Evolutionary conservation across 1,140 invertebrate genomes (phyloP).

Genomic region (Bombus impatiens): DNA sequence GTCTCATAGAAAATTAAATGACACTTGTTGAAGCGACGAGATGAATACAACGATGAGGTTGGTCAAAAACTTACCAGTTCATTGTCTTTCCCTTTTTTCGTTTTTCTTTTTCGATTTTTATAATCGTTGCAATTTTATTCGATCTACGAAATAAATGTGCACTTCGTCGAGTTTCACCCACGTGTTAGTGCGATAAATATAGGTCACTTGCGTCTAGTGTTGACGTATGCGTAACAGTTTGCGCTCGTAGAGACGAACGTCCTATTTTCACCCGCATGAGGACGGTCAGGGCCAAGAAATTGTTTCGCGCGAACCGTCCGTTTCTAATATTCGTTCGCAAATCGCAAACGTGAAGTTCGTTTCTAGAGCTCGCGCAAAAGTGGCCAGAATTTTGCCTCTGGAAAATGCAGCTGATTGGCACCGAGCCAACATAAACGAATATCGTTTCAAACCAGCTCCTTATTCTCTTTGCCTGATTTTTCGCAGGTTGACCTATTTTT

Average conservation of each 20-base stretch:
- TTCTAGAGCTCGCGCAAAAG: background rate
- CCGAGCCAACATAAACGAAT: background rate
- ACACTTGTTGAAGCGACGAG: background rate
- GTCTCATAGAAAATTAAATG: background rate
- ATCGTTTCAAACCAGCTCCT: background rate
- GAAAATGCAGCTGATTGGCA: conserved; percentile 15
- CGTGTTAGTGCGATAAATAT: conserved; percentile 38
- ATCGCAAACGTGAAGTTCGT: background rate
- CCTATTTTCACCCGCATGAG: conserved; percentile 37
- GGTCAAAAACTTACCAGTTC: background rate
- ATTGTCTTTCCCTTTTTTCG: accelerated
- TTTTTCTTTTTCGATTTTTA: background rate
- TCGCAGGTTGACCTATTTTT: background rate
- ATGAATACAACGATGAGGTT: background rate
- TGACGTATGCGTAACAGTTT: conserved; percentile 16
- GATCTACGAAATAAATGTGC: background rate
- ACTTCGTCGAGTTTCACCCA: background rate
- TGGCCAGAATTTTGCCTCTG: background rate
- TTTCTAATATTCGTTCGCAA: no score
- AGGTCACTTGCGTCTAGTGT: conserved; percentile 12
- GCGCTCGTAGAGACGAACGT: conserved; percentile 24
- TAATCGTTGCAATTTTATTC: background rate
- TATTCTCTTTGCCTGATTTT: background rate
- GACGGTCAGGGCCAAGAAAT: conserved; percentile 54
- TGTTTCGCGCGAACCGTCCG: background rate